Base-by-base conservation (phyloP, 2,888 invertebrate genomes). In the Folsomia manolachei region DNA sequence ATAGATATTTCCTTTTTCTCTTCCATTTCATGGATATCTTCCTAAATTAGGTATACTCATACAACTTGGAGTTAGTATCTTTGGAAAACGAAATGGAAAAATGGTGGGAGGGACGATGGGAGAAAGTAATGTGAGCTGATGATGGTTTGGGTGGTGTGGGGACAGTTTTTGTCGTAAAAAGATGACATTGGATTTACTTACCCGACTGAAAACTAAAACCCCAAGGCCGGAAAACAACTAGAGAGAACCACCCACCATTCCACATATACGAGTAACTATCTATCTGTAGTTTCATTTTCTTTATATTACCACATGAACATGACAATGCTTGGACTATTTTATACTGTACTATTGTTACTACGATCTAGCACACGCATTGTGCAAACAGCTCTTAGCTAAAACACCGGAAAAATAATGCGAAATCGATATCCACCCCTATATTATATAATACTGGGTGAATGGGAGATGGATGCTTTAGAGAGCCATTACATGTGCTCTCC, bases 401-500 rank as follows among this genome's bases (percentile, higher is more conserved):
- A 67, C 67, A 67, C 67, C 56, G 67, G 53, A 56, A 67, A 67
- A 67, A 26, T 67, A 67, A 67, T 67, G 67, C 56, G 67, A 67
- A 67, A 67, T 67, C 67, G 67, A 67, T 67, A 67, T 11, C 7
- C 39, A 39, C 39, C n/a, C n/a, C n/a, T n/a, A n/a, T n/a, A n/a
- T n/a, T n/a, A n/a, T n/a, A n/a, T n/a, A n/a, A 24, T 67, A 24
- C 25, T 53, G 67, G 67, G 26, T 26, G 67, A 67, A 56, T 67
- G 27, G 2, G 67, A 67, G 53, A 52, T n/a, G n/a, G n/a, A n/a
- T 52, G 26, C 27, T 21, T 67, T 67, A 24, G 39, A 66, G 66
- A 26, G 52, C 53, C 26, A 67, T 67, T 67, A 67, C 67, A 26
- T 56, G 56, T 56, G 56, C 14, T 51, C 4, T 23, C 23, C 67